Base-by-base conservation (phyloP, 2,888 invertebrate genomes). In the Stenchaetothrips biformis region DNA sequence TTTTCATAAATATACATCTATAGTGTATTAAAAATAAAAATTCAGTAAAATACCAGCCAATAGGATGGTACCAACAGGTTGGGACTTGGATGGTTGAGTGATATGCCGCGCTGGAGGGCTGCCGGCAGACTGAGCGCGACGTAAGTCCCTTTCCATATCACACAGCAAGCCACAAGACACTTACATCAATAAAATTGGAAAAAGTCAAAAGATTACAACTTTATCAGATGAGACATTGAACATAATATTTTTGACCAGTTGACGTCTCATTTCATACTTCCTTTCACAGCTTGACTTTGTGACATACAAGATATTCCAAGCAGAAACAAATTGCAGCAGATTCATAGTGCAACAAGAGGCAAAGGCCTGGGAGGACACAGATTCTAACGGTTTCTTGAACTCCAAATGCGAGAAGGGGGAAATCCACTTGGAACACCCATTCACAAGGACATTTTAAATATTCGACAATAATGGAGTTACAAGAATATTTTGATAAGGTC, bases 11-110 rank as follows among this genome's bases (percentile, higher is more conserved):
- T 74, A 74, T 74, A 74, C 67, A 74, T 74, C 67, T 74, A 74
- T 74, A 74, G 67, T 74, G 67, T 74, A 74, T 74, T 74, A 74
- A 74, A 74, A 74, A 74, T 74, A 74, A 74, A 74, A 74, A 74
- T 74, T 74, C 67, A 74, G 67, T 74, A 74, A 74, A 74, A 74
- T 74, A 74, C 67, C 67, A 74, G 67, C 67, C 67, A 7, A 21
- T 25, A 6, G 67, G 67, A 25, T 74, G 67, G 67, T 74, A 74
- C 67, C 67, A 74, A 74, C 67, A 74, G 67, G 67, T 74, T 67
- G 67, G 67, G 67, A 67, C 67, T 21, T 67, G n/a, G 67, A 67
- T 67, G 67, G 67, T 67, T 74, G 67, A 74, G 67, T 74, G 67
- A 74, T 74, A 74, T 74, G 67, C 67, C 67, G 67, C 67, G 67